Evolutionary conservation across 2,113 vertebrate genomes (phyloP).

Genomic region (Bolborhynchus lineola): DNA sequence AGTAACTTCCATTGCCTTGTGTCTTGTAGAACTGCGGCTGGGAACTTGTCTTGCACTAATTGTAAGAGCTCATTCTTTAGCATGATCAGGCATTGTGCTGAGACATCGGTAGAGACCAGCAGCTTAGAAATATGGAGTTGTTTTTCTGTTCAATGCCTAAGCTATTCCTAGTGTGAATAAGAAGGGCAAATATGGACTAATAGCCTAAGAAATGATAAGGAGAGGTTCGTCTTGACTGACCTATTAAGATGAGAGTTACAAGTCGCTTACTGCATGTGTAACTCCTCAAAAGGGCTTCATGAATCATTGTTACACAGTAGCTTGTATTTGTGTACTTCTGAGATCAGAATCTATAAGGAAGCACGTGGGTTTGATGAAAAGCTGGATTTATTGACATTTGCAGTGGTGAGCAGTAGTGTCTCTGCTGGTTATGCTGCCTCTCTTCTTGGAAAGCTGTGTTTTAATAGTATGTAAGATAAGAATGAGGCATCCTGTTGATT

Average conservation of each 20-base stretch:
- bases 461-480: not conserved
- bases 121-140: not conserved
- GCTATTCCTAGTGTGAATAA: not conserved
- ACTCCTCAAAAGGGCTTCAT: not conserved
- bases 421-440: not conserved
- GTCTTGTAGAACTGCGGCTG: not conserved
- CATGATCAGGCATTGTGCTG: not conserved
- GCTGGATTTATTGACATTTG: not conserved
- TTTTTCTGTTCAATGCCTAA: not conserved
- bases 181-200: not conserved
- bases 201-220: not conserved
- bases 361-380: not conserved
- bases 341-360: not conserved
- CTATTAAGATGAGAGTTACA: not conserved
- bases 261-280: not conserved
- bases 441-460: not conserved
- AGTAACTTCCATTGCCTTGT: not conserved
- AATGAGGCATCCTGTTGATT: not conserved
- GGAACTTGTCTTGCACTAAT: not conserved
- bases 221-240: not conserved
- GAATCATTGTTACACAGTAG: not conserved
- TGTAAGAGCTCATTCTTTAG: not conserved
- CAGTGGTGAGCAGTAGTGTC: not conserved
- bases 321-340: not conserved
- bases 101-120: not conserved